Evolutionary conservation across 2,113 vertebrate species (phyloP), one percentile per base, ranked within the genome.

Genomic region (Tricholaema leucomelas): DNA sequence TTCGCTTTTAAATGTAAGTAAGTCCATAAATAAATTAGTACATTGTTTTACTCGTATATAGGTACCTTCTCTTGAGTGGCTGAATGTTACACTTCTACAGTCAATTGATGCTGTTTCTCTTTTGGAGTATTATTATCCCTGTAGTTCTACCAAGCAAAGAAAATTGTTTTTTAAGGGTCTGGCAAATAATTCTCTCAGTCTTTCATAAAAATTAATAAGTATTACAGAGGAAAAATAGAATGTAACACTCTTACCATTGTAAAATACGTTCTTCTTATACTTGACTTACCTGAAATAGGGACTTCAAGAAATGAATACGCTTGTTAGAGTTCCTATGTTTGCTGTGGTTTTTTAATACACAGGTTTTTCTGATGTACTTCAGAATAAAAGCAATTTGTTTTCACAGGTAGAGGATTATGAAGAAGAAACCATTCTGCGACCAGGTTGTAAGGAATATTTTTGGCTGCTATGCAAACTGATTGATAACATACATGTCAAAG

Each of bases 381-480:
- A 63, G 55, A 81, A 36, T 42, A 77, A 92, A 93, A 75, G 55
- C 28, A 30, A 85, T 97, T 86, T 93, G 50, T 97, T 93, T 97
- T 85, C 85, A 79, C 97, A 99, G 99, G 96, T 98, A 96, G 99
- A 99, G 97, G 99, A 99, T 96, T 99, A 99, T 64, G 99, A 99
- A 75, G 99, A 99, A 93, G 99, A 99, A 96, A 98, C 98, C 38
- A 95, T 99, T 90, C 88, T 99, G 85, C 97, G 98, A 95, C 98
- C 98, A 19, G 99, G 99, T 91, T 99, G 99, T 97, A 99, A 99
- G 94, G 99, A 99, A 60, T 99, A 99, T 97, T 99, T 99, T 97
- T 99, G 99, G 99, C 98, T 99, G 95, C 98, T 99, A 42, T 99
- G 99, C 94, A 99, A 99, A 97, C 98, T 99, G 97, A 99, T 99